These are phyloP conservation scores for Apus apus DNA, from an alignment of 2,113 vertebrate species.

Conservation along the genomic window DNA sequence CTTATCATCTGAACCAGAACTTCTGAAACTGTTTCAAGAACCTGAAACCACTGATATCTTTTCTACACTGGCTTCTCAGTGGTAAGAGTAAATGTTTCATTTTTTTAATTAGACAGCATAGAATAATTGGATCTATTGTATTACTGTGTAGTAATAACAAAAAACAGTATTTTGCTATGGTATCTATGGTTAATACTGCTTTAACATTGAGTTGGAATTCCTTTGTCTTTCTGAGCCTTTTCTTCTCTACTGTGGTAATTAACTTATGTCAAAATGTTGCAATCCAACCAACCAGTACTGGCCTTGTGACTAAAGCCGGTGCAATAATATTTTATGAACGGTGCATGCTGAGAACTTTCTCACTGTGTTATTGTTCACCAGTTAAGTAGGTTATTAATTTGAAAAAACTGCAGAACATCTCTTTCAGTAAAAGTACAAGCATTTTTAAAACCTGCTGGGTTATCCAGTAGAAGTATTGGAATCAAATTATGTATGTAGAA, in stretches of 20 bases:
- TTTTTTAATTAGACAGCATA: not conserved
- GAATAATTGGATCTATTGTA: not conserved
- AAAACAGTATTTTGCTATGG: not conserved
- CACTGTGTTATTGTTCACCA: not conserved
- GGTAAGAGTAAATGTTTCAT: slow-evolving; percentile 74
- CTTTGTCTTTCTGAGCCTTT: not conserved
- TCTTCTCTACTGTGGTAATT: not conserved
- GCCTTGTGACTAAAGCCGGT: not conserved
- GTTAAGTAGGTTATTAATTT: not conserved
- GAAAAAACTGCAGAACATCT: not conserved
- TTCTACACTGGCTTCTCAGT: slow-evolving; percentile 86
- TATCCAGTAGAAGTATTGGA: not conserved
- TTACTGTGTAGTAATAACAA: not conserved
- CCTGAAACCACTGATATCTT: slow-evolving; percentile 85
- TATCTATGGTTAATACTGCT: not conserved
- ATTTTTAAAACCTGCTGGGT: not conserved
- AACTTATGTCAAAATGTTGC: not conserved
- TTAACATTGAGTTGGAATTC: not conserved
- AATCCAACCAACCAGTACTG: not conserved
- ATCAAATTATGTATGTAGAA: not conserved
- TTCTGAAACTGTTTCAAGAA: slow-evolving; percentile 85
- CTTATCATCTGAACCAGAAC: slow-evolving; percentile 90
- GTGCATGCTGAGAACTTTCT: not conserved
- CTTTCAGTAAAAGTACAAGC: not conserved
- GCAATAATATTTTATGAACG: not conserved